phyloP scores from a whole-genome alignment of 2,797 vertebrate species.

The Vultur gryphus region DNA sequence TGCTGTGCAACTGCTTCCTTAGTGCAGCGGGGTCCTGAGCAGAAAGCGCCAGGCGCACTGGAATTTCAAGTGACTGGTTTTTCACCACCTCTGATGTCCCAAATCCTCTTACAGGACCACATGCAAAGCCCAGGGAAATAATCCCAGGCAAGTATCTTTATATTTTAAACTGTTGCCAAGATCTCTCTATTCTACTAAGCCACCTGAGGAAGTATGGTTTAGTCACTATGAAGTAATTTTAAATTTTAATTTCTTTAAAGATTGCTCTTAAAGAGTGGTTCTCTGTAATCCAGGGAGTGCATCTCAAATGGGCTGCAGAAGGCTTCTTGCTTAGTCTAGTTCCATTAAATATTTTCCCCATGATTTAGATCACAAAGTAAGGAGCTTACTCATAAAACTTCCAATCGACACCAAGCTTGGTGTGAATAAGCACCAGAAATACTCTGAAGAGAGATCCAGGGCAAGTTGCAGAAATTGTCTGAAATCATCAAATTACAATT shows the following conservation, averaged over 20 bases:
- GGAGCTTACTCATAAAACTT: neutral
- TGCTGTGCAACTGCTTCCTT: fast-evolving
- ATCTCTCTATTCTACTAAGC: neutral
- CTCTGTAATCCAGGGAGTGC: neutral
- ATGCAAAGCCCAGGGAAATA: neutral
- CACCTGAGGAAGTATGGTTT: neutral
- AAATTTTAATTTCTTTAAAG: neutral
- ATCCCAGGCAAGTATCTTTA: neutral
- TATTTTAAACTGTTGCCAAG: neutral
- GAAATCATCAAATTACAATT: neutral
- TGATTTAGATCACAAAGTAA: neutral
- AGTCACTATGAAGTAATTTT: neutral
- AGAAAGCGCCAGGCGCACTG: fast-evolving
- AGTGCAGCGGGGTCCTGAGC: neutral
- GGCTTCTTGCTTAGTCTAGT: neutral
- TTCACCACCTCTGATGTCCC: neutral
- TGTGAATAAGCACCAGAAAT: neutral
- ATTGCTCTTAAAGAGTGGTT: neutral
- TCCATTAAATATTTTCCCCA: neutral
- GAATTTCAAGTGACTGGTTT: neutral
- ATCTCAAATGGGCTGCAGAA: neutral
- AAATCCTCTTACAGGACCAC: neutral
- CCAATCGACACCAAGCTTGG: neutral
- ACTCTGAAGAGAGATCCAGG: neutral
- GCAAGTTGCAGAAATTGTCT: neutral